A percentile compares a stretch with the other conserved stretches of the same genome.
phyloP scores from a whole-genome alignment of 2,113 vertebrate genomes.

The Cynopterus brachyotis region DNA sequence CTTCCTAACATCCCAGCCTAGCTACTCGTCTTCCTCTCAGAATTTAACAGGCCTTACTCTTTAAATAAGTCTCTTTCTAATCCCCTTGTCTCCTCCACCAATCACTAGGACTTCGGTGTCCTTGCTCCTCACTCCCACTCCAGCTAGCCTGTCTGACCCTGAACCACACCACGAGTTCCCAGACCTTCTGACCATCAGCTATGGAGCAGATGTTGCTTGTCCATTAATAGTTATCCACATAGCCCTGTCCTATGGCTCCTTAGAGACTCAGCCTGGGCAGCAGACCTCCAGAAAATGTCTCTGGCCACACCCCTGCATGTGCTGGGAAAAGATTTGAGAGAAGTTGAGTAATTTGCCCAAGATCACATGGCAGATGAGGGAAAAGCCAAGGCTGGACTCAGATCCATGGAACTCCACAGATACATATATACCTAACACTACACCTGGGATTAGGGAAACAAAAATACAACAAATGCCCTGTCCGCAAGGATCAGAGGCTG shows the following conservation, averaged over 20 bases:
- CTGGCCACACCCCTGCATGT: fast-evolving
- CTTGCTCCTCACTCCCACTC: neutral
- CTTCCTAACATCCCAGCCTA: neutral
- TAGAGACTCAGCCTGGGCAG: neutral
- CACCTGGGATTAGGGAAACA: neutral
- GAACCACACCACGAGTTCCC: neutral
- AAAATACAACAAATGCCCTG: neutral
- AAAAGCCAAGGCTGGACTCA: neutral
- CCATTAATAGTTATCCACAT: neutral
- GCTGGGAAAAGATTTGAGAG: neutral
- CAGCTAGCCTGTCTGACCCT: neutral
- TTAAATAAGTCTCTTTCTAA: neutral
- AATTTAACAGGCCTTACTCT: neutral
- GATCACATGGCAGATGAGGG: neutral
- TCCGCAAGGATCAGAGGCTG: neutral
- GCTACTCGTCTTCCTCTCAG: no score
- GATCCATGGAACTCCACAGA: neutral
- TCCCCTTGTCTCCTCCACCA: neutral
- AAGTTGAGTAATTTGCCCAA: neutral
- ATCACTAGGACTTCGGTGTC: neutral
- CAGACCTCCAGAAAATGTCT: neutral
- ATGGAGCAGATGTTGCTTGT: neutral
- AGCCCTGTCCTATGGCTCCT: neutral
- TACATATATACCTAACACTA: neutral
- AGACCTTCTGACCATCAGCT: neutral